A percentile compares a stretch with the other conserved stretches of the same genome.
phyloP scores from a whole-genome alignment of 2,888 invertebrate species.

The Cylindroiulus punctatus region DNA sequence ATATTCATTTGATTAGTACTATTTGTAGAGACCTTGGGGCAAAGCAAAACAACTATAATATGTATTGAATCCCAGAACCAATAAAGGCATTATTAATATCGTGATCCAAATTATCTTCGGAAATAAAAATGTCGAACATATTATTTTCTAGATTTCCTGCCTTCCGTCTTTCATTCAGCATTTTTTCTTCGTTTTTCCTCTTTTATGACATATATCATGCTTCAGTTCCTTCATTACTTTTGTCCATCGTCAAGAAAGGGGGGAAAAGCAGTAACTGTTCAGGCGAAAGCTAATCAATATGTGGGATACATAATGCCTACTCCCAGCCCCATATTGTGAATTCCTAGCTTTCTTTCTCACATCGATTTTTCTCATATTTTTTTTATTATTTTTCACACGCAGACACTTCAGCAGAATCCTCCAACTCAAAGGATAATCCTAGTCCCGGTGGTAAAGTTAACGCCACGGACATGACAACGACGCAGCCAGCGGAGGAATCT shows the following conservation, averaged over 20 bases:
- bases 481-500: background rate
- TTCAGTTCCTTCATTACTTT: constrained; percentile 25
- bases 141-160: background rate
- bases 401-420: constrained; percentile 26
- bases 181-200: background rate
- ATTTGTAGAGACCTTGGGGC: background rate
- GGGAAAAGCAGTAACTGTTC: background rate
- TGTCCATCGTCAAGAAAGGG: background rate
- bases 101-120: background rate
- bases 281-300: constrained; percentile 21
- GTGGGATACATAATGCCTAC: constrained; percentile 19
- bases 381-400: constrained; percentile 37
- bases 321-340: background rate
- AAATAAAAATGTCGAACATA: background rate
- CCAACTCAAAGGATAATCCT: constrained; percentile 28
- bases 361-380: constrained; percentile 24
- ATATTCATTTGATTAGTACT: background rate
- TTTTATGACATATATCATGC: constrained; percentile 23
- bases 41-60: no score
- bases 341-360: constrained; percentile 11
- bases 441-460: background rate
- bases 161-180: background rate
- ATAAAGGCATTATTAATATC: background rate
- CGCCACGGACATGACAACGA: background rate
- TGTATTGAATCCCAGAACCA: no score